Conservation (phyloP, 2,113 vertebrate genomes). For the Budorcas taxicolor region DNA sequence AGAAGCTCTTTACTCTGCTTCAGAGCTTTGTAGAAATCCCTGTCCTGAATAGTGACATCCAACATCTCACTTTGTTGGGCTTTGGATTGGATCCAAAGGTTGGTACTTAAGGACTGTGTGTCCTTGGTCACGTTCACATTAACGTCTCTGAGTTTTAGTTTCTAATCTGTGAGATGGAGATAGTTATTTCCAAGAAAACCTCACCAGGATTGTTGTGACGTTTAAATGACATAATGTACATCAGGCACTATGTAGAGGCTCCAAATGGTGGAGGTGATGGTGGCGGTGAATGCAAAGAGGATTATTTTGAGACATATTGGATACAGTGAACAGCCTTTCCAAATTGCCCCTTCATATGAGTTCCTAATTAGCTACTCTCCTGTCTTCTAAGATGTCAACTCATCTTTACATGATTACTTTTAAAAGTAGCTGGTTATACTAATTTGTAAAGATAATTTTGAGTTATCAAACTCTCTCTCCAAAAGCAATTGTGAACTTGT, state of each 20-base stretch:
- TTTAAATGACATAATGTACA: neutral
- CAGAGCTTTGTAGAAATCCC: neutral
- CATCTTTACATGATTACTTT: neutral
- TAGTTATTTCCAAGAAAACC: neutral
- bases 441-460: neutral
- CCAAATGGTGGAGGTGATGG: neutral
- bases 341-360: neutral
- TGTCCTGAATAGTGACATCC: neutral
- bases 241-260: neutral
- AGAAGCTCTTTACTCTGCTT: neutral
- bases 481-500: neutral
- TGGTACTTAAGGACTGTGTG: neutral
- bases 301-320: neutral
- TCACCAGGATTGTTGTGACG: neutral
- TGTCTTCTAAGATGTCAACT: neutral
- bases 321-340: neutral
- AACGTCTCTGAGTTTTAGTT: neutral
- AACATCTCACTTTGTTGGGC: neutral
- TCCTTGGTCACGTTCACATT: neutral
- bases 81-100: neutral
- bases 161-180: neutral
- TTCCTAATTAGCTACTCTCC: neutral
- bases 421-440: neutral
- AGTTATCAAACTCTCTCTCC: neutral
- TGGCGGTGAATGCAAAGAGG: neutral